phyloP scores from a whole-genome alignment of 2,888 invertebrate genomes.

The Andrena praecox region DNA sequence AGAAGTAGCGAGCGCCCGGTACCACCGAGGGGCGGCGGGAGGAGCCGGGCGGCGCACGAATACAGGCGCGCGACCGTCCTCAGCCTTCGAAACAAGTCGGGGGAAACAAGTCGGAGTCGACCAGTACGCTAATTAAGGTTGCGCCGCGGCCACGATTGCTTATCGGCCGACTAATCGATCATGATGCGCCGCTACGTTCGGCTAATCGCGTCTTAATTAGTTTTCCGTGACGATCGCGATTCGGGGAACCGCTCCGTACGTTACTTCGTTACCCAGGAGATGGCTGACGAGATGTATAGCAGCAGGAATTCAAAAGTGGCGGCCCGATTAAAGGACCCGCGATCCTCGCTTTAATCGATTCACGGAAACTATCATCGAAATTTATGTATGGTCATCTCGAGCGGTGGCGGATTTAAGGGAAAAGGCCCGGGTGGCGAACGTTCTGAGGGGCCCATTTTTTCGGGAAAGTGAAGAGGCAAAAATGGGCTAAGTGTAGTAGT shows the following conservation, averaged over 20 bases:
- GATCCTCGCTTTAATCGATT: not conserved
- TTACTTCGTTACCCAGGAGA: slow-evolving; percentile 14
- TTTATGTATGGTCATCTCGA: no score
- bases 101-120: slow-evolving; percentile 69
- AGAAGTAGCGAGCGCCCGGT: slow-evolving; percentile 8
- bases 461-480: no score
- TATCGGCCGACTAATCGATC: slow-evolving; percentile 81
- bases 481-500: no score
- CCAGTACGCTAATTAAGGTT: slow-evolving; percentile 81
- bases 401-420: no score
- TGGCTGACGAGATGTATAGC: slow-evolving; percentile 13
- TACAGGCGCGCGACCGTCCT: slow-evolving; percentile 10
- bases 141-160: slow-evolving; percentile 78
- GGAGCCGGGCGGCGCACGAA: not conserved
- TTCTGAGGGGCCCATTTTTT: no score
- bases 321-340: not conserved
- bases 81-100: slow-evolving; percentile 5
- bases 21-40: slow-evolving; percentile 40
- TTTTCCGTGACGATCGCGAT: slow-evolving; percentile 74
- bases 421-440: no score
- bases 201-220: slow-evolving; percentile 83
- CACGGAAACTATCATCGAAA: not conserved
- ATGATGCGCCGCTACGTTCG: slow-evolving; percentile 77
- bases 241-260: slow-evolving; percentile 55
- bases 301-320: not conserved